Evolutionary conservation across 2,888 invertebrate genomes (phyloP).

Genomic region (Orthonychiurus folsomi): DNA sequence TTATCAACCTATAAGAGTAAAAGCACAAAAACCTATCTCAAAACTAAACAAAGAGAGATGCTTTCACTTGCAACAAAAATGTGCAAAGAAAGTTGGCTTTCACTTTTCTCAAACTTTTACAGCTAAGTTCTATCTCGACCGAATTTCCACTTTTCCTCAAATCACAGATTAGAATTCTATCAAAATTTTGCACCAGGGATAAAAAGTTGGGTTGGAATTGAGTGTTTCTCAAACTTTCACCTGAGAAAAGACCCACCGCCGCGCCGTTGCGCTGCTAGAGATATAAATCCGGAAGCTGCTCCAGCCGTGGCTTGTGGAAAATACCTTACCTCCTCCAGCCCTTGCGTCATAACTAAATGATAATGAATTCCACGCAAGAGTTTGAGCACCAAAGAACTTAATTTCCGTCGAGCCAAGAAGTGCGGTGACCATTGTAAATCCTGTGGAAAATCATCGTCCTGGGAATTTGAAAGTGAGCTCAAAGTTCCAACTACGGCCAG

Average conservation of each 20-base stretch:
- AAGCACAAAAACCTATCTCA: constrained; percentile 30
- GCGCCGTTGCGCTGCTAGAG: constrained; percentile 1
- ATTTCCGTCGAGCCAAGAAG: neutral
- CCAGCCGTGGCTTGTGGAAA: too few relatives aligned
- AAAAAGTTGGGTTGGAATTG: constrained; percentile 5
- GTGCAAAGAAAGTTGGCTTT: too few relatives aligned
- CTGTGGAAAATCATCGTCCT: neutral
- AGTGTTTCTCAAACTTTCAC: constrained; percentile 2
- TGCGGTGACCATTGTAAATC: neutral
- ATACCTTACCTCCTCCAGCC: too few relatives aligned
- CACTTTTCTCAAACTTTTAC: too few relatives aligned
- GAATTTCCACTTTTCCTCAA: too few relatives aligned
- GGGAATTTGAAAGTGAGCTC: neutral
- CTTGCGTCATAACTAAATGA: neutral
- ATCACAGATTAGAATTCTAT: neutral
- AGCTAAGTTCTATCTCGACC: too few relatives aligned
- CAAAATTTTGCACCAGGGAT: constrained; percentile 9
- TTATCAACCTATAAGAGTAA: too few relatives aligned
- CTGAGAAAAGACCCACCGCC: constrained; percentile 2
- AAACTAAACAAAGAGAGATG: neutral
- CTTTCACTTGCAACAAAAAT: too few relatives aligned
- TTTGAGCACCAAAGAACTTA: neutral
- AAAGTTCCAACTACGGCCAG: neutral
- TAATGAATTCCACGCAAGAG: neutral
- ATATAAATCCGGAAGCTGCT: constrained; percentile 3